Conservation (phyloP, 2,888 invertebrate species). For the Ennomos quercinarius region DNA sequence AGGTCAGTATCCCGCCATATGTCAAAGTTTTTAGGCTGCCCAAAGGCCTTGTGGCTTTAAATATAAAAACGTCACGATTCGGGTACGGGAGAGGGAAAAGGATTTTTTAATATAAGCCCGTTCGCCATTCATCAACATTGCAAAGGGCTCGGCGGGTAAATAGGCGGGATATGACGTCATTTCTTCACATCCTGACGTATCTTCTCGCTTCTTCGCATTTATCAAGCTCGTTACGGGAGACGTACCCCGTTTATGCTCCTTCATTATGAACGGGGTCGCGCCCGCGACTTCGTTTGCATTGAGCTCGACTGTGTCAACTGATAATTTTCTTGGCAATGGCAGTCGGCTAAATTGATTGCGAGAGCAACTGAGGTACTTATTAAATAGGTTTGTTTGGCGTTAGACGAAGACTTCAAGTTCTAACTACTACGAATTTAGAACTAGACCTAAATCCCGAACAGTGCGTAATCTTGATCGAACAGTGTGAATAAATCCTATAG, state of each 20-base stretch:
- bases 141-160: slow-evolving; percentile 23
- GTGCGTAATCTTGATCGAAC: too few relatives aligned
- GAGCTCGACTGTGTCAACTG: not conserved
- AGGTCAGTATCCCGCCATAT: too few relatives aligned
- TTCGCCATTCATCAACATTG: slow-evolving; percentile 25
- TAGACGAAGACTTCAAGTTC: too few relatives aligned
- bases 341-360: too few relatives aligned
- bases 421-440: too few relatives aligned
- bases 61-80: not conserved
- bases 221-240: slow-evolving; percentile 17
- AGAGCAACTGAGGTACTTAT: too few relatives aligned
- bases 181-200: slow-evolving; percentile 20
- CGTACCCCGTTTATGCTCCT: not conserved
- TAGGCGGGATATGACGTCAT: slow-evolving; percentile 24
- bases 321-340: not conserved
- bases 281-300: slow-evolving; percentile 1
- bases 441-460: too few relatives aligned
- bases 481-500: too few relatives aligned
- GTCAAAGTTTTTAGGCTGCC: too few relatives aligned
- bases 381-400: too few relatives aligned
- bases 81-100: slow-evolving; percentile 2
- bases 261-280: not conserved
- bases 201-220: slow-evolving; percentile 22
- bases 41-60: too few relatives aligned
- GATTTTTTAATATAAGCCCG: slow-evolving; percentile 27